Evolutionary conservation across 2,888 invertebrate species (phyloP).

Genomic region (Galerucella nymphaeae): DNA sequence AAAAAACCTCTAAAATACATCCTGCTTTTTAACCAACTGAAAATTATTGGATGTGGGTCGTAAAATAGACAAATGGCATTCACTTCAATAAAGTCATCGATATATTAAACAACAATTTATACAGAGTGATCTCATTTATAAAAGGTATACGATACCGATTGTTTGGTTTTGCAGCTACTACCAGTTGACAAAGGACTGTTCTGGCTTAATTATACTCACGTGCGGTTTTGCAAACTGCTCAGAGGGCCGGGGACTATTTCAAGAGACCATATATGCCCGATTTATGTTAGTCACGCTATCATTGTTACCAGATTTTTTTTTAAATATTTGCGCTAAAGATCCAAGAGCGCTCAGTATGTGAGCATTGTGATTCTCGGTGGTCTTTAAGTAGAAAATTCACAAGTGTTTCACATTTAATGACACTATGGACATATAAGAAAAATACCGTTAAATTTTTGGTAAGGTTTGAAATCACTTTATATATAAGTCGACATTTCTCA

Average conservation of each 20-base stretch:
- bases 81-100: too few relatives aligned
- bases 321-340: constrained; percentile 26
- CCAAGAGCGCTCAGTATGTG: constrained; percentile 16
- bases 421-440: neutral
- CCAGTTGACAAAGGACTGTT: constrained; percentile 56
- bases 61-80: too few relatives aligned
- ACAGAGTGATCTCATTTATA: neutral
- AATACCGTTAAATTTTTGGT: neutral
- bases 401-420: neutral
- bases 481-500: too few relatives aligned
- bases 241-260: constrained; percentile 51
- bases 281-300: constrained; percentile 60
- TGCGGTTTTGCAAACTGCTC: constrained; percentile 60
- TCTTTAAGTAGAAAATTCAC: constrained; percentile 6
- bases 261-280: constrained; percentile 58
- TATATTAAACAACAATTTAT: too few relatives aligned
- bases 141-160: neutral
- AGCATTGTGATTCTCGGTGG: constrained; percentile 27
- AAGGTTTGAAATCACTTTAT: neutral
- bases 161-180: neutral
- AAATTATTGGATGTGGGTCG: too few relatives aligned
- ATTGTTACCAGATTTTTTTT: constrained; percentile 55
- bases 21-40: too few relatives aligned
- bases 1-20: too few relatives aligned
- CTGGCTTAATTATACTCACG: constrained; percentile 64